These are phyloP conservation scores for Oncorhynchus tshawytscha DNA, from an alignment of 2,113 vertebrate genomes.

Conservation along the genomic window DNA sequence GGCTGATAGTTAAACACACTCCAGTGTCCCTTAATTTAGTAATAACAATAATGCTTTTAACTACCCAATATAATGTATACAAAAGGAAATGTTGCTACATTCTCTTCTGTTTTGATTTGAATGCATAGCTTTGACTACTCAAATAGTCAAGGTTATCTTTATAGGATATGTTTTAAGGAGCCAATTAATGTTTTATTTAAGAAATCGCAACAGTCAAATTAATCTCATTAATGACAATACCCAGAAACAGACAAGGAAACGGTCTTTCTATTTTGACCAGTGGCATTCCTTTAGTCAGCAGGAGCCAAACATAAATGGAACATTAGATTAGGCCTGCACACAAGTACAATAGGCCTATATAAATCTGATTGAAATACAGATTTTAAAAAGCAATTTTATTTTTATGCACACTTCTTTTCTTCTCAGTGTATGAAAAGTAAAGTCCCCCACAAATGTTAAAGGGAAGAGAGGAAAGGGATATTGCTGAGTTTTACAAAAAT, in stretches of 20 bases:
- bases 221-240: neutral
- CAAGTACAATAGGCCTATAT: neutral
- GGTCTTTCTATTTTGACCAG: neutral
- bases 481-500: too few species aligned
- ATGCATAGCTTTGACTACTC: neutral
- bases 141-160: neutral
- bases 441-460: too few species aligned
- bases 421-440: too few species aligned
- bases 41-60: neutral
- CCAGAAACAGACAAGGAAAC: neutral
- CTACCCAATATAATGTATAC: neutral
- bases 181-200: neutral
- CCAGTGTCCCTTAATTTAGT: neutral
- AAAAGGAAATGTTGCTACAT: neutral
- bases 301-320: neutral
- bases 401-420: too few species aligned
- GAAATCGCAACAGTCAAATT: neutral
- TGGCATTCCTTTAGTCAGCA: neutral
- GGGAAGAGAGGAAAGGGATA: too few species aligned
- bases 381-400: too few species aligned
- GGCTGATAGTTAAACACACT: neutral
- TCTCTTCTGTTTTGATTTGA: neutral
- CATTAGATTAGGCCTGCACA: neutral
- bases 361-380: neutral
- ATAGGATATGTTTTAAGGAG: neutral